Evolutionary conservation across 2,113 vertebrate species (phyloP).

Genomic region (Neogobius melanostomus): DNA sequence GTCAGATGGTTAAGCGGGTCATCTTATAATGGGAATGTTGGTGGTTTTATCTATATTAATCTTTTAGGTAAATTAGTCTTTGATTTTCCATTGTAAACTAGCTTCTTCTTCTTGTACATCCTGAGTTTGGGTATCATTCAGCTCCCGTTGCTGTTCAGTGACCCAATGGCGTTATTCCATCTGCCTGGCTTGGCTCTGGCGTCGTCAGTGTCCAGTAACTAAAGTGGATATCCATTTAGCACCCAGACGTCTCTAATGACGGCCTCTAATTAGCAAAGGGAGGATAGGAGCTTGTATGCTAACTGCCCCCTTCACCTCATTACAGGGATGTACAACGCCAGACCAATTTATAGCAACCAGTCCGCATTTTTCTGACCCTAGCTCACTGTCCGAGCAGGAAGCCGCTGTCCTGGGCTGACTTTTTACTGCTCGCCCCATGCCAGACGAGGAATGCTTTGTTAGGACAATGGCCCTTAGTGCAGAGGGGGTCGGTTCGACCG

Average conservation of each 20-base stretch:
- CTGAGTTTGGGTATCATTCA: too few relatives aligned
- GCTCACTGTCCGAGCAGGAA: conserved; percentile 26
- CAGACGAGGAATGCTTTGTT: conserved; percentile 54
- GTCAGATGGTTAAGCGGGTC: too few relatives aligned
- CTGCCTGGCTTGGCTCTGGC: conserved; percentile 31
- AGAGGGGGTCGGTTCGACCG: conserved; percentile 49
- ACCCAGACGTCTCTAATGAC: conserved; percentile 14
- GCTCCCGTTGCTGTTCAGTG: not conserved
- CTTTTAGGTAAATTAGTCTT: too few relatives aligned
- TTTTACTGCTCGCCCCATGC: conserved; percentile 16
- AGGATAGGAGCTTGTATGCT: conserved; percentile 19
- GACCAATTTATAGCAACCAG: conserved; percentile 18
- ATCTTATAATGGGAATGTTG: too few relatives aligned
- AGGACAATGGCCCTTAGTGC: conserved; percentile 58
- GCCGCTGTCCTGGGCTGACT: conserved; percentile 4
- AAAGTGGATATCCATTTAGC: conserved; percentile 10
- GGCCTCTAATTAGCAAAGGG: conserved; percentile 35
- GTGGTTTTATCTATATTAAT: too few relatives aligned
- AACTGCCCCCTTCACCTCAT: conserved; percentile 23
- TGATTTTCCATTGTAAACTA: too few relatives aligned
- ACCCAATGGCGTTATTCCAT: conserved; percentile 1
- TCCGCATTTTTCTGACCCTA: conserved; percentile 23
- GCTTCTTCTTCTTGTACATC: too few relatives aligned
- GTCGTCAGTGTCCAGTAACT: conserved; percentile 19
- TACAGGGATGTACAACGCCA: conserved; percentile 6